Evolutionary conservation across 1,140 invertebrate genomes (phyloP).

Genomic region (Camponotus floridanus): DNA sequence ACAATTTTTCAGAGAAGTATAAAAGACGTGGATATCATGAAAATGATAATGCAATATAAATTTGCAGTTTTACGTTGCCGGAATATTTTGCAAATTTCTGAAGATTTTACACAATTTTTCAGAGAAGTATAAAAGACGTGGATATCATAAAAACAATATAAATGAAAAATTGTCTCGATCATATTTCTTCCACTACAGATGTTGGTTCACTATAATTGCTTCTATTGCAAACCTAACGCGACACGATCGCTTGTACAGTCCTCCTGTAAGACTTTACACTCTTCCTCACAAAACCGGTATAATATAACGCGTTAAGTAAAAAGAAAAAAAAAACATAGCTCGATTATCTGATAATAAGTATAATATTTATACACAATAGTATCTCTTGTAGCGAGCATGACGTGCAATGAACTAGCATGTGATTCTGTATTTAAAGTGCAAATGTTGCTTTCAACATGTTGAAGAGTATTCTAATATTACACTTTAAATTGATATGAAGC

Average conservation of each 20-base stretch:
- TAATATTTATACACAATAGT: constrained; percentile 78
- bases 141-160: neutral
- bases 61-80: constrained; percentile 29
- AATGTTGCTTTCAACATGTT: constrained; percentile 81
- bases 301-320: constrained; percentile 26
- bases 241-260: constrained; percentile 46
- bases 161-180: neutral
- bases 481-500: constrained; percentile 76
- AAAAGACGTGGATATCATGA: constrained; percentile 12
- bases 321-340: constrained; percentile 52
- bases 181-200: constrained; percentile 12
- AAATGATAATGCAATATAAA: constrained; percentile 3
- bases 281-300: constrained; percentile 34
- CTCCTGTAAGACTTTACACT: constrained; percentile 36
- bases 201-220: constrained; percentile 17
- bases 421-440: constrained; percentile 85
- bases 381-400: constrained; percentile 65
- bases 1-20: constrained; percentile 20
- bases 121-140: constrained; percentile 17
- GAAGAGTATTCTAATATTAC: constrained; percentile 83
- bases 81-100: constrained; percentile 18
- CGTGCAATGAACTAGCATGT: constrained; percentile 83
- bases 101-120: constrained; percentile 37
- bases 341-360: constrained; percentile 63
- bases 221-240: constrained; percentile 11